phyloP scores from a whole-genome alignment of 2,113 vertebrate genomes.

The Neogale vison region DNA sequence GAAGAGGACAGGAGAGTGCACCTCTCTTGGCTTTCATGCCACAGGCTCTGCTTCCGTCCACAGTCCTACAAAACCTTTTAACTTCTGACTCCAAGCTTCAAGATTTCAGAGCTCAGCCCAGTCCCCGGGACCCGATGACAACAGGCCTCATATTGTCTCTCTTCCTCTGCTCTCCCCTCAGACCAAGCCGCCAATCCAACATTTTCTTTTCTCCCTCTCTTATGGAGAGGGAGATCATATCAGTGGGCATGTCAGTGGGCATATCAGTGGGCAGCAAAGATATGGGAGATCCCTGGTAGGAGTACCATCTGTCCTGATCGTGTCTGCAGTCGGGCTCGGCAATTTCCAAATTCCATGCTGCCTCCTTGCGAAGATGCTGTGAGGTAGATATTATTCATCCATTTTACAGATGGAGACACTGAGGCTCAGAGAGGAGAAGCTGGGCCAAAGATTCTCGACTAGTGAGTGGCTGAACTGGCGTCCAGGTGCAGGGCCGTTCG shows the following conservation, averaged over 20 bases:
- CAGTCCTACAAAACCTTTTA: background rate
- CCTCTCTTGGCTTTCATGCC: background rate
- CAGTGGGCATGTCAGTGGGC: background rate
- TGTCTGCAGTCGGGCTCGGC: background rate
- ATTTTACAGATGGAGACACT: background rate
- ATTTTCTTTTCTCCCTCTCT: background rate
- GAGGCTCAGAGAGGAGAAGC: background rate
- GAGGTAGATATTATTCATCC: background rate
- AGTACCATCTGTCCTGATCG: background rate
- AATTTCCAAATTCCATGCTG: fast-evolving
- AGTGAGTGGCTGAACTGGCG: background rate
- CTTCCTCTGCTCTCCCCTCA: background rate
- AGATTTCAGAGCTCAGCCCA: background rate
- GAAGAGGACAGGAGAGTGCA: fast-evolving
- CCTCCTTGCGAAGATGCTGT: background rate
- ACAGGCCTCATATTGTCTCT: too few species aligned
- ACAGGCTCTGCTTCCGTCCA: background rate
- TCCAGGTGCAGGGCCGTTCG: background rate
- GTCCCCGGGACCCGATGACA: background rate
- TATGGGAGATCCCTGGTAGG: fast-evolving
- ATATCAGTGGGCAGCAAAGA: background rate
- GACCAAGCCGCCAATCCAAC: too few species aligned
- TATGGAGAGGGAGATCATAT: too few species aligned
- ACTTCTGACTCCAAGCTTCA: background rate
- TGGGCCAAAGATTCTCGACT: background rate